Conservation (phyloP, 1,140 invertebrate genomes). For the Spodoptera frugiperda region DNA sequence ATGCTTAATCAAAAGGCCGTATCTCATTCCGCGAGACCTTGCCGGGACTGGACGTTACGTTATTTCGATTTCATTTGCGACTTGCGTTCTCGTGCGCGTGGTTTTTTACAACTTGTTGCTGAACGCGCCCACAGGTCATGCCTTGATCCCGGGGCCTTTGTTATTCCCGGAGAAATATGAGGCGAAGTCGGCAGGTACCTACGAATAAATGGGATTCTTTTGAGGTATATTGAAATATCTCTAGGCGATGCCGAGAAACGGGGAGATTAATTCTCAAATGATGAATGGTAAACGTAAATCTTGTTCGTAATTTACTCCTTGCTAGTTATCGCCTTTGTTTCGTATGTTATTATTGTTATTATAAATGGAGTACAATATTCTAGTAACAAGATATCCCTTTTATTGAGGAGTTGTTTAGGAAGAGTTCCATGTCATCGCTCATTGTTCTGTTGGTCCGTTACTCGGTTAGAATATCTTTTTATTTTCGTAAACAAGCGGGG, state of each 20-base stretch:
- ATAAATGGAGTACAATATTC: conserved; percentile 45
- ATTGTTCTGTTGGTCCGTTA: conserved; percentile 72
- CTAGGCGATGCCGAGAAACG: conserved; percentile 67
- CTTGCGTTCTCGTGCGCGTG: conserved; percentile 79
- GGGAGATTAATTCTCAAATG: conserved; percentile 75
- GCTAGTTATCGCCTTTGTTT: conserved; percentile 60
- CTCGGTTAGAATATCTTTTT: conserved; percentile 59
- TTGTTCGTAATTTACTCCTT: conserved; percentile 65
- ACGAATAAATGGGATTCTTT: conserved; percentile 79
- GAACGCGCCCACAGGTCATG: conserved; percentile 75
- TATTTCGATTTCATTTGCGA: conserved; percentile 85
- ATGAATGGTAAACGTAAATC: conserved; percentile 75
- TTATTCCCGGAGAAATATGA: conserved; percentile 82
- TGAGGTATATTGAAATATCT: conserved; percentile 80
- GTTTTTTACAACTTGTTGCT: conserved; percentile 73
- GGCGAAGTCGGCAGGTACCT: conserved; percentile 70
- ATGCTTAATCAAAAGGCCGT: conserved; percentile 83
- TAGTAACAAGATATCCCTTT: conserved; percentile 47
- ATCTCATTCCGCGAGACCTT: conserved; percentile 79
- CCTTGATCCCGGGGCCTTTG: conserved; percentile 75
- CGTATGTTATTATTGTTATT: conserved; percentile 48
- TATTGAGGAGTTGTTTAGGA: conserved; percentile 55
- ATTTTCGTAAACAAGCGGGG: conserved; percentile 64
- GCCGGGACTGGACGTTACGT: conserved; percentile 68
- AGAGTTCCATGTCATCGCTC: conserved; percentile 67